Evolutionary conservation across 2,888 invertebrate species (phyloP), one percentile per base, ranked within the genome.

Genomic region (Drosophila pseudotakahashii): DNA sequence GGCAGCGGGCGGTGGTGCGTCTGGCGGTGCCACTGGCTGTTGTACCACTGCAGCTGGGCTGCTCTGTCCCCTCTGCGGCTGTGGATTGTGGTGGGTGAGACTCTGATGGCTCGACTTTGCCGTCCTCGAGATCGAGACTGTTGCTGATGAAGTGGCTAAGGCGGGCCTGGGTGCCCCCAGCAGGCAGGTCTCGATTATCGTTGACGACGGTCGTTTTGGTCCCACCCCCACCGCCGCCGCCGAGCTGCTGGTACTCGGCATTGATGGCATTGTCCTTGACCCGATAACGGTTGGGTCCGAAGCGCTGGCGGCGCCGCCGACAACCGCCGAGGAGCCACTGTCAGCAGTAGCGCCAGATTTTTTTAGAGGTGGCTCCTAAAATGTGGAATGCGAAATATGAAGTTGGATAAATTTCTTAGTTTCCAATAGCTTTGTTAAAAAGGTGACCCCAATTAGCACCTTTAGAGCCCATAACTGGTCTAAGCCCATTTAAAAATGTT

Each of bases 301-400:
- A 81, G n/a, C 81, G 76, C 44, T 81, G 84, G 89, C 90, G 93
- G 92, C 92, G 93, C 59, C 84, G 75, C 7, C 89, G 88, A 53
- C 92, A 91, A 50, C 92, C 91, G 80, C 91, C 86, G 78, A 92
- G 78, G 77, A 94, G 92, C 93, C 93, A 93, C 88, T 93, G 92
- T 92, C 92, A 92, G 92, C 92, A 92, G 73, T 90, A 91, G 57
- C 90, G 86, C 92, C 92, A 92, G 77, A 92, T 83, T 81, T 90
- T 91, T 62, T 85, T 89, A 47, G 86, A 87, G 71, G 85, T 77
- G 73, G 84, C 79, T 71, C 80, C 89, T 47, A 14, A 30, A 10
- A n/a, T 2, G n/a, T 2, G 2, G 5, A 9, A 42, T 7, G 2
- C 34, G 14, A 14, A 2, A 14, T n/a, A 14, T 7, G 2, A 19